Evolutionary conservation across 2,888 invertebrate species (phyloP).

Genomic region (Eupeodes luniger): DNA sequence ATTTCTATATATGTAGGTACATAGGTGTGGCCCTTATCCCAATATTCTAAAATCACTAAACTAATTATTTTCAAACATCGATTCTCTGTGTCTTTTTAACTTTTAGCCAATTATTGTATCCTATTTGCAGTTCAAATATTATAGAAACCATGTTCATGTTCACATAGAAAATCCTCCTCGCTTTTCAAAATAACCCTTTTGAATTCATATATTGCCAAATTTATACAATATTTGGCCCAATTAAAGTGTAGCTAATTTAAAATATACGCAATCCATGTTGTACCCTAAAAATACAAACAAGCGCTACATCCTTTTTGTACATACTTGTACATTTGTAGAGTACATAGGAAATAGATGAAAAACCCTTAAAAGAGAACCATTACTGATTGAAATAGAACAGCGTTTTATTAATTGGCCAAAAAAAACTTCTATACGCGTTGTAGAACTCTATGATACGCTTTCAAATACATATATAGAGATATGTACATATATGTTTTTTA

Average conservation of each 20-base stretch:
- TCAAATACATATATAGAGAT: no score
- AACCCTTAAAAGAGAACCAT: slow-evolving; percentile 32
- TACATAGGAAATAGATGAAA: not conserved
- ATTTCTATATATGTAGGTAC: no score
- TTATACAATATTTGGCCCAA: slow-evolving; percentile 33
- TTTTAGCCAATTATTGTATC: not conserved
- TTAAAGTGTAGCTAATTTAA: slow-evolving; percentile 39
- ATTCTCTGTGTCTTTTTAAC: not conserved
- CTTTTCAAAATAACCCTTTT: not conserved
- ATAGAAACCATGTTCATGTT: not conserved
- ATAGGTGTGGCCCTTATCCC: no score
- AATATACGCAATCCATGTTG: not conserved
- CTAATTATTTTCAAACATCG: not conserved
- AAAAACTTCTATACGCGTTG: not conserved
- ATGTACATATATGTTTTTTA: not conserved
- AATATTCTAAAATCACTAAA: no score
- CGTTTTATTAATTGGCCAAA: slow-evolving; percentile 55
- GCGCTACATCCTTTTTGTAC: not conserved
- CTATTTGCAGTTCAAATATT: not conserved
- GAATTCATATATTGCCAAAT: slow-evolving; percentile 10
- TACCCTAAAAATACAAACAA: not conserved
- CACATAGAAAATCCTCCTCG: not conserved
- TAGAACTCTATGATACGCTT: no score
- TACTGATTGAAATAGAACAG: slow-evolving; percentile 36
- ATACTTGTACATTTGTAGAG: not conserved